Base-by-base conservation (phyloP, 2,888 invertebrate species). In the Branchipolynoe longqiensis region DNA sequence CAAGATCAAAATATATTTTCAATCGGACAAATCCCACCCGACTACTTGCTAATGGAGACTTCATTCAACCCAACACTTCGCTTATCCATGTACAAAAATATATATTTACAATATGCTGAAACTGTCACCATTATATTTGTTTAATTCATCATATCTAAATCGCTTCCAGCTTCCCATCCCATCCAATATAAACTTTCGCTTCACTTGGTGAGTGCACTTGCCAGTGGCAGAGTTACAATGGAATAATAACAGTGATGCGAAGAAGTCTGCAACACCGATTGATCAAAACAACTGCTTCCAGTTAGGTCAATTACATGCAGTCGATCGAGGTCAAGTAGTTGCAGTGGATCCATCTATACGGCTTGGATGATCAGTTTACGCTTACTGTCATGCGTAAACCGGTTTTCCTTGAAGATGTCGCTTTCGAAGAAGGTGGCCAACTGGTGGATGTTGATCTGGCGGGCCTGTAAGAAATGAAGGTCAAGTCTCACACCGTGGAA, bases 401-500 rank as follows among this genome's bases (percentile, higher is more conserved):
- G 96, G 93, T 99, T 98, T 85, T 95, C 95, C 91, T 96, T 96
- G 94, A 99, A 99, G 90, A 98, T 95, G 62, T 96, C 96, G 90
- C 98, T 98, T 31, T 97, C 96, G 90, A 97, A 99, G 94, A 99
- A 99, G 0, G 97, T 96, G 90, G 96, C 96, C 85, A 99, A 94
- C 93, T 98, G 97, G 88, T 96, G 95, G 86, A 99, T 97, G 93
- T 97, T 97, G 89, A 99, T 96, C 94, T 98, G 97, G 91, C 97
- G 96, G 0, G 98, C 99, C 95, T 98, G 94, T 88, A 96, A 95
- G 81, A 73, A 6, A 22, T 40, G n/a, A 18, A 48, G 8, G 18
- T 48, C 8, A 48, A 48, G 18, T 48, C 18, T 12, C 18, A 18
- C 18, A 48, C n/a, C n/a, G n/a, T n/a, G n/a, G n/a, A n/a, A n/a